Evolutionary conservation across 1,140 invertebrate species (phyloP), one percentile per base, ranked within the genome.

Genomic region (Scaptomyza graminum): DNA sequence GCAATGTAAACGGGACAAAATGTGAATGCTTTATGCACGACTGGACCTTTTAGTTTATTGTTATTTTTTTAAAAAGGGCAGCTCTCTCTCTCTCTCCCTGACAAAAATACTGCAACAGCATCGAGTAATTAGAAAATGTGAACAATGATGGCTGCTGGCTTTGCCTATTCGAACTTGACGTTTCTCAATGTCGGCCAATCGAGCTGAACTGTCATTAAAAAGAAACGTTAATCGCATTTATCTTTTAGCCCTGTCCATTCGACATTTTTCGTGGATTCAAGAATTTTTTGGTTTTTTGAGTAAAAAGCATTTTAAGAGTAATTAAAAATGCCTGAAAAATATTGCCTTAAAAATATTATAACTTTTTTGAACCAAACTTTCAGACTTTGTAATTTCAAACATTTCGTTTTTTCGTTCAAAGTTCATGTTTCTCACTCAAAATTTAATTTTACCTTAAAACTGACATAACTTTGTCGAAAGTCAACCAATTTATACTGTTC

Each of bases 11-110:
- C 60, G 65, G 52, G 31, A 60, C 59, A 47, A 59, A 77, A 71
- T 65, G 74, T 62, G 69, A 84, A 74, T 85, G 81, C 76, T 80
- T 85, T 85, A 80, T 85, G 81, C 81, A 85, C 81, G 81, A 84
- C 62, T 80, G 81, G 77, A 85, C 82, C 69, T 81, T 81, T 85
- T 77, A 85, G 81, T 85, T 81, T 81, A 84, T 85, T 85, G 77
- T 85, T 85, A 74, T 85, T 84, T 79, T 80, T 34, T 28, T 28
- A 6, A 28, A 67, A 80, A 74, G 76, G 1, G 68, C 61, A 49
- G 49, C 46, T 34, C 16, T 44, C 66, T 39, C 55, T 59, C 43
- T 31, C 31, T 44, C 28, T 59, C 22, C 7, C 43, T 22, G 1
- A 1, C 18, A 18, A 28, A 39, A n/a, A 15, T 11, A 18, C 50